Evolutionary conservation across 2,888 invertebrate genomes (phyloP).

Genomic region (Liodrosophila aerea): DNA sequence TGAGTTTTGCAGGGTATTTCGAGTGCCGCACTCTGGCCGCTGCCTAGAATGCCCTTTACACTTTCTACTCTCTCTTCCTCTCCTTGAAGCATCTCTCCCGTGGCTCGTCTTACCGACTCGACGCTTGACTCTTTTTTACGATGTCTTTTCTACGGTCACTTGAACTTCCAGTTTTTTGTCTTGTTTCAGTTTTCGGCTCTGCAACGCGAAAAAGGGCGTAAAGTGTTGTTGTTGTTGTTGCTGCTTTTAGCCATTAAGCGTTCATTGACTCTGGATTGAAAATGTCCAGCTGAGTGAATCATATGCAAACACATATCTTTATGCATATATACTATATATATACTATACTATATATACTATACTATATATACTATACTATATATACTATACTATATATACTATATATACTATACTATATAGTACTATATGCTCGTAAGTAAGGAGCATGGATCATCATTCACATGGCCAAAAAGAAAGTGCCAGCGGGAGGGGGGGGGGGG

Average conservation of each 20-base stretch:
- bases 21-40: conserved; percentile 11
- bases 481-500: too few species aligned
- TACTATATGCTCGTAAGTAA: too few species aligned
- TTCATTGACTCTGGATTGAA: conserved; percentile 58
- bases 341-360: too few species aligned
- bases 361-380: too few species aligned
- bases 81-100: neutral
- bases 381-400: too few species aligned
- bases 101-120: conserved; percentile 4
- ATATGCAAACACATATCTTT: conserved; percentile 6
- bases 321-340: neutral
- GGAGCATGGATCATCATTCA: too few species aligned
- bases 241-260: conserved; percentile 49
- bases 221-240: conserved; percentile 8
- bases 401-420: too few species aligned
- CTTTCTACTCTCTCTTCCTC: conserved; percentile 27
- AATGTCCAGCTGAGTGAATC: conserved; percentile 31
- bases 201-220: conserved; percentile 55
- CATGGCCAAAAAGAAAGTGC: too few species aligned
- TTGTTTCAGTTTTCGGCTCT: neutral
- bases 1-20: conserved; percentile 20
- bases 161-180: conserved; percentile 47
- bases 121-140: conserved; percentile 1
- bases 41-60: conserved; percentile 25
- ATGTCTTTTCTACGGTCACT: conserved; percentile 36